Base-by-base conservation (phyloP, 53 echinoderm and acorn worm species). In the Hippasteria phrygiana region DNA sequence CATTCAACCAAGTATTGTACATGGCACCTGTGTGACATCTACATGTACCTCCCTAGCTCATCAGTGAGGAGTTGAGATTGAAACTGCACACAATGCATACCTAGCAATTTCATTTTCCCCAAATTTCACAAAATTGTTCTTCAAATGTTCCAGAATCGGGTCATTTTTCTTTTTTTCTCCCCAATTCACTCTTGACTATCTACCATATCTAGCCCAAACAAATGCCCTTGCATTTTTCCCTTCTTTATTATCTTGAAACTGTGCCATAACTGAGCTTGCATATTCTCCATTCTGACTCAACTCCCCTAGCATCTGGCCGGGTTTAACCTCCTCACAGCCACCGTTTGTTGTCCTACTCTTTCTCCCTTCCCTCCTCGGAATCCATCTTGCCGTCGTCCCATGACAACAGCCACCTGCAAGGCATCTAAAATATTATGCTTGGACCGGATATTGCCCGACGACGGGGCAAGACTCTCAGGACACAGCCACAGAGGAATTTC, bases 381-480 rank as follows among this genome's bases (percentile, higher is more conserved):
- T 79, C 79, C 26, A 16, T 55, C 59, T 13, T 35, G 13, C 34
- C 69, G 24, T 26, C 56, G 0, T 39, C 79, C 55, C 59, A 35
- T n/a, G 38, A 51, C 17, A 28, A 29, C 18, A 50, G 39, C 55
- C 82, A 50, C 85, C 85, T 50, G 51, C 48, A 31, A 70, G 85
- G 85, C 69, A 85, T 85, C 31, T 85, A 4, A 69, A 66, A 83
- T 83, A 66, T 83, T 83, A 66, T 46, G 67, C 20, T 83, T 45
- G 47, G 67, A 65, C 67, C 73, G 65, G 83, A 83, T 66, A 83
- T 83, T 64, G 82, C 82, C 82, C 43, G 64, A 29, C 65, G 66
- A 46, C 82, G 18, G 22, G 32, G 24, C 10, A 45, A 41, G 82
- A 17, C n/a, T 64, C 31, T 65, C 43, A 33, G 26, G 36, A 35